phyloP scores from a whole-genome alignment of 2,888 invertebrate species.

The Xestobium rufovillosum region DNA sequence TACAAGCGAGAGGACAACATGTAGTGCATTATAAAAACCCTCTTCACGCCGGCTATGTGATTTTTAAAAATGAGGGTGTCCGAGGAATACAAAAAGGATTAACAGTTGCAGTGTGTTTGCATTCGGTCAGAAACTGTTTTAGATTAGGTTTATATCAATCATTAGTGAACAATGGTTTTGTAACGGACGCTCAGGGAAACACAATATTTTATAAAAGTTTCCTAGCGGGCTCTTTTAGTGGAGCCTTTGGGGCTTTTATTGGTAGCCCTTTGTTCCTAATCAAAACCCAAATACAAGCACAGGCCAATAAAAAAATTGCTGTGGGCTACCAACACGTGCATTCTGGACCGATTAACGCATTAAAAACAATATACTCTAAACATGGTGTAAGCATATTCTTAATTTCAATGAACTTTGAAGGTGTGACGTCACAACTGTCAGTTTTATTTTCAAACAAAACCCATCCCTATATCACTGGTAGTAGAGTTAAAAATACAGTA shows the following conservation, averaged over 20 bases:
- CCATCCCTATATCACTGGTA: too few species aligned
- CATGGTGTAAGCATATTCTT: slow-evolving; percentile 56
- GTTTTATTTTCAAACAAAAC: too few species aligned
- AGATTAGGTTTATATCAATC: slow-evolving; percentile 65
- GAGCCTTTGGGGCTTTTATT: slow-evolving; percentile 59
- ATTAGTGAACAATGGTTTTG: slow-evolving; percentile 57
- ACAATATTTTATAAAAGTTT: slow-evolving; percentile 46
- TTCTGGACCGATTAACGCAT: slow-evolving; percentile 48
- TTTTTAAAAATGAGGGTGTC: slow-evolving; percentile 74
- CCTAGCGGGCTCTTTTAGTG: slow-evolving; percentile 52
- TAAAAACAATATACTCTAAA: slow-evolving; percentile 46
- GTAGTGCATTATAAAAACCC: slow-evolving; percentile 62
- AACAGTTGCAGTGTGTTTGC: slow-evolving; percentile 78
- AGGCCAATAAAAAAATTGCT: slow-evolving; percentile 64
- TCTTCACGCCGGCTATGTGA: slow-evolving; percentile 71
- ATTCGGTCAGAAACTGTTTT: slow-evolving; percentile 79
- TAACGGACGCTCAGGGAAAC: slow-evolving; percentile 48
- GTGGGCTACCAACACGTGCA: slow-evolving; percentile 80
- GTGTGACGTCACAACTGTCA: too few species aligned
- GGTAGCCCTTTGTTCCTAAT: slow-evolving; percentile 74
- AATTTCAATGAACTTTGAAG: too few species aligned
- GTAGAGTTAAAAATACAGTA: too few species aligned
- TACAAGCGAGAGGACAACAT: slow-evolving; percentile 53
- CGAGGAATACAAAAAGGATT: slow-evolving; percentile 73
- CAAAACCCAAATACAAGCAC: slow-evolving; percentile 82